A percentile compares a stretch with the other conserved stretches of the same genome.
Conservation (phyloP, 2,888 invertebrate species). For the Stegophylla sp. region DNA sequence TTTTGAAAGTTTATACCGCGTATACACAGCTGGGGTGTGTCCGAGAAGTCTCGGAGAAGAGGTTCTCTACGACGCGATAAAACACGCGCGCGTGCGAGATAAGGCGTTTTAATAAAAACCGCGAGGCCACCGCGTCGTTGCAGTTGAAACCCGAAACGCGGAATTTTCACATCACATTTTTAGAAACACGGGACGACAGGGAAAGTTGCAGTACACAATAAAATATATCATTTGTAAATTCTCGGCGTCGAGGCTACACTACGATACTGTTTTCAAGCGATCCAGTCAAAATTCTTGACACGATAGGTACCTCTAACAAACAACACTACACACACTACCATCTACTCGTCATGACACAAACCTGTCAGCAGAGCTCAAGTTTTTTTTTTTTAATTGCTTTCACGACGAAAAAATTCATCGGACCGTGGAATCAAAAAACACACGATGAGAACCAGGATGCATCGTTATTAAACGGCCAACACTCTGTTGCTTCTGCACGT, state of each 20-base stretch:
- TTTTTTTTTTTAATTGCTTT: slow-evolving; percentile 48
- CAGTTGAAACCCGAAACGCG: slow-evolving; percentile 32
- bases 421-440: slow-evolving; percentile 42
- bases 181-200: slow-evolving; percentile 7
- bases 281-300: slow-evolving; percentile 13
- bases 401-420: slow-evolving; percentile 37
- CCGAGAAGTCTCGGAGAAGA: neutral
- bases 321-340: too few species aligned
- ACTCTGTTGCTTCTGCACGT: neutral
- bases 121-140: neutral
- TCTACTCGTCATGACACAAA: neutral
- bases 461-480: slow-evolving; percentile 13
- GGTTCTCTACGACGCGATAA: too few species aligned
- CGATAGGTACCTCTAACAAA: neutral
- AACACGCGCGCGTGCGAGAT: neutral
- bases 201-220: slow-evolving; percentile 20
- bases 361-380: neutral
- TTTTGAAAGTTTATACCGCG: neutral
- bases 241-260: neutral
- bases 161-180: neutral
- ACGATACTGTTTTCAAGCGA: neutral
- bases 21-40: neutral
- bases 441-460: slow-evolving; percentile 58
- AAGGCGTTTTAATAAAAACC: neutral
- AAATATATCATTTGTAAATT: too few species aligned